phyloP scores from a whole-genome alignment of 2,113 vertebrate genomes.

The Clarias batrachus region DNA sequence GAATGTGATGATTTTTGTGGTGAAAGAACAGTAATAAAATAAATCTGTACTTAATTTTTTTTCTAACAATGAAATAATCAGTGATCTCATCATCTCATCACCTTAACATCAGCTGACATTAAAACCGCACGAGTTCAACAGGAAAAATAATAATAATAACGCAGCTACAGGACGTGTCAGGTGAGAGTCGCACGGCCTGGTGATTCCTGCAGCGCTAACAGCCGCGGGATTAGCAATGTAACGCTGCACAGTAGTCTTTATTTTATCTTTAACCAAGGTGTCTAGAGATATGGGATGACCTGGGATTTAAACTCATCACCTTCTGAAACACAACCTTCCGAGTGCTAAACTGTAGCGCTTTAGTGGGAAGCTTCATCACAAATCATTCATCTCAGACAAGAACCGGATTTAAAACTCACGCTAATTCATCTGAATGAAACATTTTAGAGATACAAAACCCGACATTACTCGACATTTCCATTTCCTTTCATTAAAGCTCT shows the following conservation, averaged over 20 bases:
- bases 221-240: neutral
- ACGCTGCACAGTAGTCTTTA: neutral
- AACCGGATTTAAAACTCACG: neutral
- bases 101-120: neutral
- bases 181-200: neutral
- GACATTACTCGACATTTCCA: slow-evolving; percentile 13
- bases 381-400: neutral
- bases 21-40: neutral
- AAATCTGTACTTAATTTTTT: neutral
- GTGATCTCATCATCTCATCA: neutral
- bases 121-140: neutral
- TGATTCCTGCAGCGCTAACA: neutral
- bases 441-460: neutral
- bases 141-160: neutral
- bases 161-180: neutral
- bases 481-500: neutral
- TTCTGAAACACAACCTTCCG: neutral
- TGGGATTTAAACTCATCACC: neutral
- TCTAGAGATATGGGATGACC: neutral
- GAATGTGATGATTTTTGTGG: neutral
- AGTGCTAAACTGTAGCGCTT: neutral
- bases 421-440: neutral
- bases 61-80: neutral
- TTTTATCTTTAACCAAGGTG: neutral
- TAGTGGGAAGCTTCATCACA: neutral